Base-by-base conservation (phyloP, 2,888 invertebrate species). In the Cantharis rufa region DNA sequence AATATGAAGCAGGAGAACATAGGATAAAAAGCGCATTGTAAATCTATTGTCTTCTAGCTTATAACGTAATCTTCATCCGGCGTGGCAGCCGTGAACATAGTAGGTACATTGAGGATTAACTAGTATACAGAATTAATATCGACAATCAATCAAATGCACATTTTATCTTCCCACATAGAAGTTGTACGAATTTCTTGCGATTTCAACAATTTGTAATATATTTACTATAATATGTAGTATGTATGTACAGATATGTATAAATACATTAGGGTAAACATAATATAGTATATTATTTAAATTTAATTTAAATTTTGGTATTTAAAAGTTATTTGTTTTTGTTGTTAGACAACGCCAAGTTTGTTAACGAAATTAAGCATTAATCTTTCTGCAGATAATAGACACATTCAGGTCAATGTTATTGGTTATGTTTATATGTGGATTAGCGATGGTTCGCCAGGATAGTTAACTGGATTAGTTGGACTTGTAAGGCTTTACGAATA, bases 391-490 rank as follows among this genome's bases (percentile, higher is more conserved):
- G 48, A 48, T 48, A 48, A 21, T 21, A 24, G 18, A 66, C 64
- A 18, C 69, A 73, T 73, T 73, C 69, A 48, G 73, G 73, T 73
- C 73, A 73, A 62, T 73, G 69, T 62, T 73, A 62, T 64, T 32
- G 68, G 28, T 69, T 69, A 69, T 66, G 68, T 28, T 62, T 69
- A 69, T 61, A 62, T 62, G 24, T 15, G 73, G 73, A 73, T 73
- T 73, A 73, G 10, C 15, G 15, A 15, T 27, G 18, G 64, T 66
- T 66, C 24, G 64, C 16, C 16, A 66, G 69, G 61, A 61, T 69
- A 69, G 71, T 69, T 76, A 76, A 76, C 72, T 72, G 72, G 76
- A 76, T 76, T 76, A 76, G 13, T 18, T 63, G 72, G 72, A 75
- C 75, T 76, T 76, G 76, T 15, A 70, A 72, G 76, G 76, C 70